phyloP scores from a whole-genome alignment of 2,113 vertebrate species.

The Phoenicopterus ruber region DNA sequence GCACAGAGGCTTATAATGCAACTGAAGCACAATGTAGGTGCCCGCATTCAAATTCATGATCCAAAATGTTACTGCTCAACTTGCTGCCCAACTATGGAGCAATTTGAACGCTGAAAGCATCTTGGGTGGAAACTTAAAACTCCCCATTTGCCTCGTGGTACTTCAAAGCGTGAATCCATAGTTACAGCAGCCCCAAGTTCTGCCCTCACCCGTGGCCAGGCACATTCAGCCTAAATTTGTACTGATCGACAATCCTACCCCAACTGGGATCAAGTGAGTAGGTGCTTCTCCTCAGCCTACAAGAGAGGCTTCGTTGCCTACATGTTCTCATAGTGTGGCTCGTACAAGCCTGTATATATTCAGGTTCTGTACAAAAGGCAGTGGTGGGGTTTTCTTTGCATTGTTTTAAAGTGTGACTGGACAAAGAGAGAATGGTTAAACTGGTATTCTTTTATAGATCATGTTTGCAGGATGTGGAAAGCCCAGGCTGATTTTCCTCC shows the following conservation, averaged over 20 bases:
- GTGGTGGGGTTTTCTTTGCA: neutral
- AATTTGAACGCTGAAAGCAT: neutral
- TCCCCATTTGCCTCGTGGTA: neutral
- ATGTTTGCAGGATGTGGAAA: neutral
- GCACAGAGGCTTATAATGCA: neutral
- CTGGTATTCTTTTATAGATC: neutral
- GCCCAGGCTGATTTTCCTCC: neutral
- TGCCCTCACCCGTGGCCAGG: neutral
- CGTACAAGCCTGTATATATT: neutral
- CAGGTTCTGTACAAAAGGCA: neutral
- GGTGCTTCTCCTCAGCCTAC: neutral
- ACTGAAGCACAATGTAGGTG: neutral
- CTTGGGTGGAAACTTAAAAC: neutral
- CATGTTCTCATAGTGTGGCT: neutral
- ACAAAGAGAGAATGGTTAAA: neutral
- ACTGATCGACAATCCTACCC: neutral
- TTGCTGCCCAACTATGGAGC: neutral
- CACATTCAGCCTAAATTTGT: neutral
- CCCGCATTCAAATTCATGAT: neutral
- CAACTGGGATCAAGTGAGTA: neutral
- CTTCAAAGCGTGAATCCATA: neutral
- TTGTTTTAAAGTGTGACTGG: neutral
- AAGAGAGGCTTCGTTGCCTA: neutral
- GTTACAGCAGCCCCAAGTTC: neutral
- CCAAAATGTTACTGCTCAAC: neutral